phyloP scores from a whole-genome alignment of 2,797 vertebrate species.

The Crocodylus rhombifer region DNA sequence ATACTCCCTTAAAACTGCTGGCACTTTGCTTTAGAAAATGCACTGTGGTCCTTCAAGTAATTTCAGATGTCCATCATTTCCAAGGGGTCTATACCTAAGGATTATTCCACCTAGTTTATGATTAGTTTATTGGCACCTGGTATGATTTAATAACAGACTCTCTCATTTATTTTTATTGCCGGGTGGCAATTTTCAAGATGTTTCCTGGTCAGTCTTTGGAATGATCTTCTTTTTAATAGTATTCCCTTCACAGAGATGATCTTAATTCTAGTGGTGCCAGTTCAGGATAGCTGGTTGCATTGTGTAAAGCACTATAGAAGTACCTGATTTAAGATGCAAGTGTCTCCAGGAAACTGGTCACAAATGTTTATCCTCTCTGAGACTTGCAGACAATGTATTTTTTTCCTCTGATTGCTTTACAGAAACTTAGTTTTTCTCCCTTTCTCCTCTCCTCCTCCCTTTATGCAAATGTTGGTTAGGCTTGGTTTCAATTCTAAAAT shows the following conservation, averaged over 20 bases:
- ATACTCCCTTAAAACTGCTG: not conserved
- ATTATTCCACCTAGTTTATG: not conserved
- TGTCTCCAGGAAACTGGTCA: not conserved
- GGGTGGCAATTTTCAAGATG: not conserved
- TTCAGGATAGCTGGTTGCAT: fast-evolving
- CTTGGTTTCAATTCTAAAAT: fast-evolving
- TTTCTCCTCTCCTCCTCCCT: not conserved
- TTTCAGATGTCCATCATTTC: not conserved
- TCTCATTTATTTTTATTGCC: not conserved
- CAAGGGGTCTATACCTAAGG: not conserved
- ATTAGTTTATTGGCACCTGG: not conserved
- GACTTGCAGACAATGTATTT: not conserved
- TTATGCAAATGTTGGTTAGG: fast-evolving
- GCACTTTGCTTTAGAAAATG: not conserved
- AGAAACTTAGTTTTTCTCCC: not conserved
- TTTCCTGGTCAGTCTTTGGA: not conserved
- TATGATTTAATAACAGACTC: fast-evolving
- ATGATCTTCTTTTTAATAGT: fast-evolving
- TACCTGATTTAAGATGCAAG: not conserved
- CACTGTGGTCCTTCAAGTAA: not conserved
- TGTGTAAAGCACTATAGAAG: not conserved
- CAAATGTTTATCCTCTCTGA: not conserved
- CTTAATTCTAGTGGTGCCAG: not conserved
- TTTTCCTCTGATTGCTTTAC: not conserved
- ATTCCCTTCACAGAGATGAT: not conserved